These are phyloP conservation scores for Fukomys damarensis DNA, from an alignment of 2,113 vertebrate species.

Conservation along the genomic window DNA sequence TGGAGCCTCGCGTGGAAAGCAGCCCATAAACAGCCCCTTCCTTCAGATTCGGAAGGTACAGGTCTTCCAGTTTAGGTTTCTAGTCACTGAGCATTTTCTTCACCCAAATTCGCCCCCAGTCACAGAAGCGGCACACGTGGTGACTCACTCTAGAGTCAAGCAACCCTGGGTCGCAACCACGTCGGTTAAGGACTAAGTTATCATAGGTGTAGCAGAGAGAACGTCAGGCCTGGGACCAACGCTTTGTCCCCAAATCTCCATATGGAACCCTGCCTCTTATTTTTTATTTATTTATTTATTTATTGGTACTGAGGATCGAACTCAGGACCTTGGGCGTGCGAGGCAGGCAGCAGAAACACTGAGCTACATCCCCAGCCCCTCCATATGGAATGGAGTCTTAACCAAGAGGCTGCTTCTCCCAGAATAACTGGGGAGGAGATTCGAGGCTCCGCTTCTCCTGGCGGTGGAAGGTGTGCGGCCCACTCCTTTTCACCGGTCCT, in stretches of 20 bases:
- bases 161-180: neutral
- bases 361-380: no score
- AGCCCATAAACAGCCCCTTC: neutral
- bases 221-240: neutral
- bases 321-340: no score
- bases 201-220: neutral
- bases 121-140: neutral
- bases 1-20: conserved; percentile 5
- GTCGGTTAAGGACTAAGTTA: neutral
- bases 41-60: neutral
- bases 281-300: no score
- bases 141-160: neutral
- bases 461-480: no score
- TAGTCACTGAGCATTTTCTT: neutral
- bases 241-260: neutral
- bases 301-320: no score
- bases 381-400: no score
- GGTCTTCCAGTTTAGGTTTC: neutral
- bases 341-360: no score
- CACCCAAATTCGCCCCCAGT: neutral
- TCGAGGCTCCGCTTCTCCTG: neutral
- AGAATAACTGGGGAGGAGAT: rapidly evolving
- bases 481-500: neutral
- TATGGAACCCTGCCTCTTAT: no score
- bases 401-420: neutral